These are phyloP conservation scores for Chrosomus eos DNA, from an alignment of 2,797 vertebrate species.

Conservation along the genomic window DNA sequence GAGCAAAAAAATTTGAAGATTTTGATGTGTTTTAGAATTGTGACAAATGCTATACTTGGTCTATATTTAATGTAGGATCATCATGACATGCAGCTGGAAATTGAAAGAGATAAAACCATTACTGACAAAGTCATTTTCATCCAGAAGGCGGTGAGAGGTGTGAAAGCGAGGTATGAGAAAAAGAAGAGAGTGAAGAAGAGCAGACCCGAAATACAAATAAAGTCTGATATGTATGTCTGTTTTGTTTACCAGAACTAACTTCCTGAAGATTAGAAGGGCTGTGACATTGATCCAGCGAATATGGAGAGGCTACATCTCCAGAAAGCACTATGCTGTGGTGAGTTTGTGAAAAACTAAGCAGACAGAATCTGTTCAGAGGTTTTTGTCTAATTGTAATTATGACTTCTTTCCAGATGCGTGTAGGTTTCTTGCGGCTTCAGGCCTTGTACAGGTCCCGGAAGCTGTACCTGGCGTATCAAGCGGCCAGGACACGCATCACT, in stretches of 20 bases:
- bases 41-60: constrained; percentile 9
- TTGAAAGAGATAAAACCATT: constrained; percentile 92
- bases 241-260: constrained; percentile 81
- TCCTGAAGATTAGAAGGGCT: constrained; percentile 84
- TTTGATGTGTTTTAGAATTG: not conserved
- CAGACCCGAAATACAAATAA: not conserved
- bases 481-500: constrained; percentile 79
- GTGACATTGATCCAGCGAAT: constrained; percentile 88
- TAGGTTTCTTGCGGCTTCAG: constrained; percentile 92
- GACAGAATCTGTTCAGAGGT: not conserved
- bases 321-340: constrained; percentile 87
- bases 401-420: constrained; percentile 82
- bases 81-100: constrained; percentile 94
- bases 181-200: not conserved
- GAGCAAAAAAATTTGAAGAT: too few species aligned
- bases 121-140: constrained; percentile 94
- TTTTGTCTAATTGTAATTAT: constrained; percentile 3
- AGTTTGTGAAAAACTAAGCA: constrained; percentile 62
- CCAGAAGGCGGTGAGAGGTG: constrained; percentile 94
- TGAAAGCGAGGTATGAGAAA: constrained; percentile 84
- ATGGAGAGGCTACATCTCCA: constrained; percentile 90
- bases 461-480: constrained; percentile 82
- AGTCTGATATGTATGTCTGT: not conserved
- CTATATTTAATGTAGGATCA: constrained; percentile 83
- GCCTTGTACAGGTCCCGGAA: constrained; percentile 89